Percentiles rank a stretch among this genome's conserved stretches.
Evolutionary conservation across 2,797 vertebrate species (phyloP).

Genomic region (Cossypha polioptera): DNA sequence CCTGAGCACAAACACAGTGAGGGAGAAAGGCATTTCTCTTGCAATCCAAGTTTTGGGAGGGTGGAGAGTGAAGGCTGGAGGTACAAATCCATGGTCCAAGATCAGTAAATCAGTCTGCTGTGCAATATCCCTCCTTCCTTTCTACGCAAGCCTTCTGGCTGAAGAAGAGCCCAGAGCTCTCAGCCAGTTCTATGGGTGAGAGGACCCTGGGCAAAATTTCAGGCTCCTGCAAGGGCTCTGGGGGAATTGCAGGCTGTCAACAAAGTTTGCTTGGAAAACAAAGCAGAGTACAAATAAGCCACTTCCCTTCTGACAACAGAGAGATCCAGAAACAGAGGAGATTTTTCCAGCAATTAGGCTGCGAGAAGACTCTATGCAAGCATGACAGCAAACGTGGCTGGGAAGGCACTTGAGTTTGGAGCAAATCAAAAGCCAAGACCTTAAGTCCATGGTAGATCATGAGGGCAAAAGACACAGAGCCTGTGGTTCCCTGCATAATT

Average conservation of each 20-base stretch:
- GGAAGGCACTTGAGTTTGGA: background rate
- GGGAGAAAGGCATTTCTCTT: constrained; percentile 3
- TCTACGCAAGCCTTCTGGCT: background rate
- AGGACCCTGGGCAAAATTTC: background rate
- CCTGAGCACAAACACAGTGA: background rate
- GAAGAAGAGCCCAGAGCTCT: background rate
- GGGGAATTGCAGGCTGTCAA: constrained; percentile 1
- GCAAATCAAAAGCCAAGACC: background rate
- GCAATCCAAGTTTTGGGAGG: background rate
- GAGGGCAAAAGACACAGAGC: background rate
- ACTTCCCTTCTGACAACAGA: background rate
- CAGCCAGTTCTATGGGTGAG: background rate
- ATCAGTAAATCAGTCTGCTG: background rate
- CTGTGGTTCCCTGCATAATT: background rate
- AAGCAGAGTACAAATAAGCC: background rate
- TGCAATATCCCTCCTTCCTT: background rate
- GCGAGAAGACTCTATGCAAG: fast-evolving
- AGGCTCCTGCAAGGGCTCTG: background rate
- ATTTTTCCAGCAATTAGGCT: background rate
- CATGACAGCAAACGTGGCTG: background rate
- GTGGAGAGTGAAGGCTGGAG: background rate
- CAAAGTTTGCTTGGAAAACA: constrained; percentile 13
- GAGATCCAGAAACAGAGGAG: background rate
- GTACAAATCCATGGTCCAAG: background rate
- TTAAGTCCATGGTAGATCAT: background rate